Conservation (phyloP, 2,888 invertebrate species). For the Drosophila helvetica region DNA sequence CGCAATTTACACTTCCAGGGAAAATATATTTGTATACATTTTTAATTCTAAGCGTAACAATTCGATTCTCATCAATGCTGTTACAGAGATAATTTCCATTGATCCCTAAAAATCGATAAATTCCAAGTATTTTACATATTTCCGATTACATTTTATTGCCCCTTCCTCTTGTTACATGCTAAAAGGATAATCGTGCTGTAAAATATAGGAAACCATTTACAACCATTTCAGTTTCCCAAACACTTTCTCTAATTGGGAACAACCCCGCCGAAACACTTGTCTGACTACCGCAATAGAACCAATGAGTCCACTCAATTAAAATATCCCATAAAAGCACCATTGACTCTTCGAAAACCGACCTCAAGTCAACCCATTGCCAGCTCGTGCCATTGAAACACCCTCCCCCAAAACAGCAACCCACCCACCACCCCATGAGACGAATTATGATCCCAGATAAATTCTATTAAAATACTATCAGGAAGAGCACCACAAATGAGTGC, state of each 20-base stretch:
- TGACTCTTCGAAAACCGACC: constrained; percentile 23
- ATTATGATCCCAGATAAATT: constrained; percentile 53
- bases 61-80: too few species aligned
- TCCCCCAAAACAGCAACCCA: background rate
- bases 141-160: background rate
- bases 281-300: background rate
- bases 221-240: background rate
- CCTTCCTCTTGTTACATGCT: background rate
- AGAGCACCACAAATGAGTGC: constrained; percentile 25
- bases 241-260: background rate
- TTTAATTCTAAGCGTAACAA: too few species aligned
- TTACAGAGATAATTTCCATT: too few species aligned
- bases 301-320: background rate
- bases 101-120: background rate
- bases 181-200: background rate
- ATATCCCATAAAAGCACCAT: constrained; percentile 4
- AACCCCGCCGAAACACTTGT: background rate
- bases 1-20: too few species aligned
- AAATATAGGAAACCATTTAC: background rate
- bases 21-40: too few species aligned
- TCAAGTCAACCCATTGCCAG: constrained; percentile 5
- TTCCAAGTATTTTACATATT: background rate
- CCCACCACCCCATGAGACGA: constrained; percentile 15
- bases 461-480: constrained; percentile 57
- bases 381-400: constrained; percentile 28